A percentile compares a stretch with the other conserved stretches of the same genome.
Conservation (phyloP, 2,113 vertebrate genomes). For the Rana temporaria region DNA sequence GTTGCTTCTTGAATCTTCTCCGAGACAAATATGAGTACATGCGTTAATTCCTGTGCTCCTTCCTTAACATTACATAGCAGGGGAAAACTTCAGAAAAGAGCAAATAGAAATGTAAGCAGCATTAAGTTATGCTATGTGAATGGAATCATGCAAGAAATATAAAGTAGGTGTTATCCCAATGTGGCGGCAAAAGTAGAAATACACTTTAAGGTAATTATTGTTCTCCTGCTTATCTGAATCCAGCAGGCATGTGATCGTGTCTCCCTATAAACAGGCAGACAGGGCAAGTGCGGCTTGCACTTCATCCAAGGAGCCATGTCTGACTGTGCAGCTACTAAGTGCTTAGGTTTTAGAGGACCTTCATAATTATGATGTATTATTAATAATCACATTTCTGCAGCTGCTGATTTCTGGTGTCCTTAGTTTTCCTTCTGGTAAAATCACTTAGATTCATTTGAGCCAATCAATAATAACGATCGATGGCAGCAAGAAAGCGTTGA, state of each 20-base stretch:
- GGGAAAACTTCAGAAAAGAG: too few relatives aligned
- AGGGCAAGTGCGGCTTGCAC: neutral
- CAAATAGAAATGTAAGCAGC: too few relatives aligned
- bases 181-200: too few relatives aligned
- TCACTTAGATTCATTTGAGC: constrained; percentile 55
- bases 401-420: constrained; percentile 42
- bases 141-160: too few relatives aligned
- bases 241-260: neutral
- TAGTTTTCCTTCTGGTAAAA: constrained; percentile 56
- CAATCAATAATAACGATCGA: constrained; percentile 48
- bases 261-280: neutral
- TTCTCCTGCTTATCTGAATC: neutral
- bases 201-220: neutral
- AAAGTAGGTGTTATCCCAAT: too few relatives aligned
- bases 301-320: neutral
- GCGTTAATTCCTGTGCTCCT: too few relatives aligned
- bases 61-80: too few relatives aligned
- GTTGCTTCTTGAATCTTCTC: too few relatives aligned
- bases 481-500: constrained; percentile 8
- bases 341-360: constrained; percentile 11
- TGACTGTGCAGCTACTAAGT: neutral
- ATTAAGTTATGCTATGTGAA: too few relatives aligned
- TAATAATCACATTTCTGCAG: constrained; percentile 46
- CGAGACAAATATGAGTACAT: too few relatives aligned
- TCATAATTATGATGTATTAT: constrained; percentile 48